phyloP scores from a whole-genome alignment of 64 coral and sea anemone genomes.

The Montipora sp. region DNA sequence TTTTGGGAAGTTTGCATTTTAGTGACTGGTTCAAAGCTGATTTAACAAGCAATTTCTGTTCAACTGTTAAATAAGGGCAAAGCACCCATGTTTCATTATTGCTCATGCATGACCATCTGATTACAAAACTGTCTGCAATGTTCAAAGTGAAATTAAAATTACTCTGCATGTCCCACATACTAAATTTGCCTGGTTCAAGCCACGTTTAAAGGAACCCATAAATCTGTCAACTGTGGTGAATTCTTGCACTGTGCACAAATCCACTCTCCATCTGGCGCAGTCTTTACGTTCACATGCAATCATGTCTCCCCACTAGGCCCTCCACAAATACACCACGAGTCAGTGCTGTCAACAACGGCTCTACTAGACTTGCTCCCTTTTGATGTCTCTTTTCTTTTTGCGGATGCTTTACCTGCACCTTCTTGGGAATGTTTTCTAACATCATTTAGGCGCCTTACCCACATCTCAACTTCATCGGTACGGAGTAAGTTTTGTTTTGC shows the following conservation, averaged over 20 bases:
- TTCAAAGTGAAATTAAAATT: slow-evolving; percentile 21
- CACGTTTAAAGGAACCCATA: too few species aligned
- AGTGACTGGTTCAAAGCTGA: not conserved
- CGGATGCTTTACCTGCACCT: slow-evolving; percentile 40
- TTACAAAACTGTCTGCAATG: not conserved
- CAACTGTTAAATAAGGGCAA: not conserved
- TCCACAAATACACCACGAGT: slow-evolving; percentile 54
- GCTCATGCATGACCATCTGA: too few species aligned
- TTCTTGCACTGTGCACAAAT: too few species aligned
- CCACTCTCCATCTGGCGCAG: not conserved
- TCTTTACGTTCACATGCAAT: not conserved
- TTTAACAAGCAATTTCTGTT: not conserved
- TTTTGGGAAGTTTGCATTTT: not conserved
- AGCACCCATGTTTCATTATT: too few species aligned
- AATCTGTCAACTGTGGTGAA: too few species aligned
- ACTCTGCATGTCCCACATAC: slow-evolving; percentile 6
- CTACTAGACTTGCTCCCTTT: not conserved
- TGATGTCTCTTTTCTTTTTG: slow-evolving; percentile 5
- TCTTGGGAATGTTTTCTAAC: slow-evolving; percentile 48
- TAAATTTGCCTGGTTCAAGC: not conserved
- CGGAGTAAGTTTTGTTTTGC: slow-evolving; percentile 42
- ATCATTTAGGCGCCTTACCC: slow-evolving; percentile 27
- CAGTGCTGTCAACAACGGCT: slow-evolving; percentile 1
- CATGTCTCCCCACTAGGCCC: slow-evolving; percentile 38
- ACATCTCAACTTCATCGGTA: not conserved